Conservation (phyloP, 2,888 invertebrate genomes). For the Ophion obscuratus region DNA sequence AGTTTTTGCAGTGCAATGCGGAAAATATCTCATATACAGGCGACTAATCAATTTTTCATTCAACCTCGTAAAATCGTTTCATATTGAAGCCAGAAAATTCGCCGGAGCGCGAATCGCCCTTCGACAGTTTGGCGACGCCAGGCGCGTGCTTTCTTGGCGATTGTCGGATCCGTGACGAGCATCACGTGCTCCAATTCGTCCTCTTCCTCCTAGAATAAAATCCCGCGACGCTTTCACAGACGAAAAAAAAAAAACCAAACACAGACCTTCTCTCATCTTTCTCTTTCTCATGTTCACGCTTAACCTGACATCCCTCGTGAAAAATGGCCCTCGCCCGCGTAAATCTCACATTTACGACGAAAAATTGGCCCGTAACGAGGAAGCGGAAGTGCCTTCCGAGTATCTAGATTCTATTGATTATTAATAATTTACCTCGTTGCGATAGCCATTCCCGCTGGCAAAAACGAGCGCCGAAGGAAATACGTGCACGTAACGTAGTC, state of each 20-base stretch:
- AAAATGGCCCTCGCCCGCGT: too few relatives aligned
- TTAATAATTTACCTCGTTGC: neutral
- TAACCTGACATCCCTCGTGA: too few relatives aligned
- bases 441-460: neutral
- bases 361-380: too few relatives aligned
- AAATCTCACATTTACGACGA: too few relatives aligned
- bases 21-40: conserved; percentile 68
- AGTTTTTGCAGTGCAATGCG: neutral
- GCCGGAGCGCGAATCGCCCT: conserved; percentile 61
- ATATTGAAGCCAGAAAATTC: conserved; percentile 76
- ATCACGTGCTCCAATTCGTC: conserved; percentile 64
- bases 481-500: neutral
- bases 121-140: conserved; percentile 32
- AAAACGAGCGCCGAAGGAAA: neutral
- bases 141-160: conserved; percentile 2
- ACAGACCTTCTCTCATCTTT: neutral
- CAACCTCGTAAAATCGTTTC: conserved; percentile 77
- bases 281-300: neutral
- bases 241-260: conserved; percentile 32
- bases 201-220: conserved; percentile 62
- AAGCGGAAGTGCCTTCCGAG: too few relatives aligned
- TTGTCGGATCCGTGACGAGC: conserved; percentile 30
- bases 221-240: conserved; percentile 30
- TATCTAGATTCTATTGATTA: neutral
- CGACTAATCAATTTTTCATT: conserved; percentile 78